Evolutionary conservation across 1,140 invertebrate species (phyloP), one percentile per base, ranked within the genome.

Genomic region (Ceratina calcarata): DNA sequence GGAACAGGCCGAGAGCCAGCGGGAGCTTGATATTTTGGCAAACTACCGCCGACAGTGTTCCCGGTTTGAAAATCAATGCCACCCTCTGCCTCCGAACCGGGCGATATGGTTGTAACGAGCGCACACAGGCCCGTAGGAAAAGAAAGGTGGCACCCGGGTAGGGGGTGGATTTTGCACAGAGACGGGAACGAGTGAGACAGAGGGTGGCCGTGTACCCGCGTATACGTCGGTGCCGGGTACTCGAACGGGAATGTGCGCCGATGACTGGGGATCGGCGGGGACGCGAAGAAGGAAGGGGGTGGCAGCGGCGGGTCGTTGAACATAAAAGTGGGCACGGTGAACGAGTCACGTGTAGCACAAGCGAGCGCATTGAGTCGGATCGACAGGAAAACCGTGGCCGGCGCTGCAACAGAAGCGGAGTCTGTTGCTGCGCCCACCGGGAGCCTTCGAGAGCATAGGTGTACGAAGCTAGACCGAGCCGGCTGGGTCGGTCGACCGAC

Each of bases 281-380:
- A 77, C 74, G 79, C 78, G 78, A 58, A 85, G 82, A 16, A 18
- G 15, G 27, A 32, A n/a, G 67, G 16, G 22, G 79, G 68, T 64
- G 55, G 60, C 64, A 65, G 61, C 64, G 82, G 84, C 79, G 66
- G 84, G 84, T 85, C 84, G 84, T 85, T 85, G 84, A 85, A 82
- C 84, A 85, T 82, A 84, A 90, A 90, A 88, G 89, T 87, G 80
- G 76, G 68, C 71, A 78, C 74, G 76, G 49, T 75, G 32, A 74
- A 24, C 77, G 75, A 89, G 84, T 89, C 85, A 85, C 87, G 84
- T 87, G 85, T 88, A 70, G 24, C 22, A n/a, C 51, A 24, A 53
- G 53, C 73, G 78, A 45, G 64, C 83, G 88, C 85, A 88, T 88
- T 83, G 85, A 88, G 87, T 91, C 87, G 89, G 88, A 90, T 88